Evolutionary conservation across 2,113 vertebrate genomes (phyloP), one percentile per base, ranked within the genome.

Genomic region (Urocynchramus pylzowi): DNA sequence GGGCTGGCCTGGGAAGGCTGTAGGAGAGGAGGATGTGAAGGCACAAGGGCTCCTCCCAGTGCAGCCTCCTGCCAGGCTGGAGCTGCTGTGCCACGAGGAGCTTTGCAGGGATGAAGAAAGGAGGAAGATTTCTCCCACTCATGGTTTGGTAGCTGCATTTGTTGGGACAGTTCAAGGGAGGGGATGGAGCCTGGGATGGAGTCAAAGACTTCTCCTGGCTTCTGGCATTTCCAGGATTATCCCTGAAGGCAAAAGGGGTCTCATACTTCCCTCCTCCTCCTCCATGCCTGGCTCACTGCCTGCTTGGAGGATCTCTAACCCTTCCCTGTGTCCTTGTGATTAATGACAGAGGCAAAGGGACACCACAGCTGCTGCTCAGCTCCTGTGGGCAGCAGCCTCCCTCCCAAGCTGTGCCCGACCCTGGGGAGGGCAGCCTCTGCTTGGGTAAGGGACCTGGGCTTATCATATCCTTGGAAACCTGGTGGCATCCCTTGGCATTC

Each of bases 271-370:
- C 22, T 70, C 54, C 41, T 83, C 31, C 42, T 73, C 45, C 49
- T 81, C 84, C 27, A 0, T 4, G 28, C 4, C 39, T 91, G 93
- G 91, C 78, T 94, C 20, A 1, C 71, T 65, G 81, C 77, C 68
- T 59, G 47, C 84, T 81, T 54, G 93, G 95, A 96, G 89, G 65
- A 95, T 22, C 88, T 59, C 94, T 80, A 92, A 94, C 91, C 74
- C 84, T 97, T 98, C 96, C 83, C 64, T 33, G 44, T 76, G 91
- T 96, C 89, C 93, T 75, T 31, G 35, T 97, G 97, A 97, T 98
- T 96, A 97, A 98, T 98, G 97, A 74, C 82, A 57, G 87, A 95
- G 61, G 84, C 94, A 97, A 76, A 93, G 79, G 87, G 91, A 78
- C 94, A 79, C 94, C 96, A 49, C 26, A 35, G 89, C 79, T 56